Evolutionary conservation across 2,797 vertebrate genomes (phyloP).

Genomic region (Poeciliopsis paucimaculata): DNA sequence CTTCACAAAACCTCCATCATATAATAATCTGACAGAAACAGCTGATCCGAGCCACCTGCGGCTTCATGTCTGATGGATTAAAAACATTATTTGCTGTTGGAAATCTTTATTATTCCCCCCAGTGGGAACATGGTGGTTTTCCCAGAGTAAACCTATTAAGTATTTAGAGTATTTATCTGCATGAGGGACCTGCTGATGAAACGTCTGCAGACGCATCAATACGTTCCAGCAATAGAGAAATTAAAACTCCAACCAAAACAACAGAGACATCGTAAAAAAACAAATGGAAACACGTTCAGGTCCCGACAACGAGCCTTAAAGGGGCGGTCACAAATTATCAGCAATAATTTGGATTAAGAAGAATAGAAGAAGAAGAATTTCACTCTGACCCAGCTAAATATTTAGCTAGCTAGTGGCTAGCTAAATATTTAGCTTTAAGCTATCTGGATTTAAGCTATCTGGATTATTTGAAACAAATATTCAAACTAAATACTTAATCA

Average conservation of each 20-base stretch:
- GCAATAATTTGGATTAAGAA: no score
- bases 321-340: no score
- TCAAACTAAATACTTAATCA: no score
- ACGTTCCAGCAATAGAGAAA: conserved; percentile 11
- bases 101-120: conserved; percentile 20
- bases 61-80: conserved; percentile 15
- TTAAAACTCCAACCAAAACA: conserved; percentile 1
- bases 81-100: conserved; percentile 5
- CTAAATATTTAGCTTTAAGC: no score
- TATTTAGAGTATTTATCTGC: conserved; percentile 5
- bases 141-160: conserved; percentile 10
- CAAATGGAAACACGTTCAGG: not conserved
- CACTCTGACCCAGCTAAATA: no score
- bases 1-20: conserved; percentile 23
- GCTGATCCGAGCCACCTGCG: conserved; percentile 5
- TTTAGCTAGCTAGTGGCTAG: no score
- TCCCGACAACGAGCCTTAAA: not conserved
- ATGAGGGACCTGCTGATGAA: conserved; percentile 13
- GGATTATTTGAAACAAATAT: no score
- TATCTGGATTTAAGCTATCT: no score
- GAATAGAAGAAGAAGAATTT: no score
- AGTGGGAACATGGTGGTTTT: not conserved
- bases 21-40: not conserved
- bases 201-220: conserved; percentile 20
- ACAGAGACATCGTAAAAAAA: not conserved